These are phyloP conservation scores for Apodemus speciosus DNA, from an alignment of 2,113 vertebrate genomes.

Conservation along the genomic window DNA sequence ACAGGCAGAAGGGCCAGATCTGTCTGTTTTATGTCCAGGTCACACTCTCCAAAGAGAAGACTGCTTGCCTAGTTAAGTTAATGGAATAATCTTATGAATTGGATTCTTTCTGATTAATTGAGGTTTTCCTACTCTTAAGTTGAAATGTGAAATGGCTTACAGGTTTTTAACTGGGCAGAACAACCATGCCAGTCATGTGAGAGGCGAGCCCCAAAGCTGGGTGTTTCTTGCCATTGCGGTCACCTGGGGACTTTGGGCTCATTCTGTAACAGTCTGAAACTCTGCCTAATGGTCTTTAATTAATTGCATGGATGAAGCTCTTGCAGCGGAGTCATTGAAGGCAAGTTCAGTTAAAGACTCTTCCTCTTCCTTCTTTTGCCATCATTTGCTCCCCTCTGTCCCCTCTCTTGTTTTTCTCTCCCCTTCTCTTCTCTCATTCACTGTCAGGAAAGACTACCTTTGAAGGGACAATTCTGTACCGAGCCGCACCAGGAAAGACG, in stretches of 20 bases:
- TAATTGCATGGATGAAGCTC: constrained; percentile 82
- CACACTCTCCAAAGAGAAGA: constrained; percentile 31
- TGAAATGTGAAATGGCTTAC: constrained; percentile 46
- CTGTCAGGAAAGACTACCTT: constrained; percentile 91
- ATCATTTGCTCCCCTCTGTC: constrained; percentile 82
- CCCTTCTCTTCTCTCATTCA: constrained; percentile 85
- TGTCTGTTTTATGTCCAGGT: not conserved
- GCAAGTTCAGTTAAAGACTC: constrained; percentile 86
- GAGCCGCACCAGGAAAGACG: constrained; percentile 87
- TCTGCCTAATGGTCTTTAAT: constrained; percentile 73
- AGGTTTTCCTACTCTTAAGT: constrained; percentile 65
- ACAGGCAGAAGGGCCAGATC: not conserved
- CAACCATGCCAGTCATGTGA: constrained; percentile 8
- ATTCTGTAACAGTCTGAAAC: constrained; percentile 72
- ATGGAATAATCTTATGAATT: constrained; percentile 28
- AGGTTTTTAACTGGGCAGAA: constrained; percentile 48
- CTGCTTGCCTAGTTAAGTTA: constrained; percentile 1
- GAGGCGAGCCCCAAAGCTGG: not conserved
- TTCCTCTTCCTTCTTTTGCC: constrained; percentile 87
- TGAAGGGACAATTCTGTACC: constrained; percentile 90
- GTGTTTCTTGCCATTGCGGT: not conserved
- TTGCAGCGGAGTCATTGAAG: constrained; percentile 77
- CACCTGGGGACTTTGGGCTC: constrained; percentile 72
- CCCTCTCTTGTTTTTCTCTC: constrained; percentile 80
- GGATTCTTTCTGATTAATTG: constrained; percentile 61